Percentiles rank a stretch among this genome's conserved stretches.
phyloP scores from a whole-genome alignment of 1,140 invertebrate species.

The Subanguina moxae region DNA sequence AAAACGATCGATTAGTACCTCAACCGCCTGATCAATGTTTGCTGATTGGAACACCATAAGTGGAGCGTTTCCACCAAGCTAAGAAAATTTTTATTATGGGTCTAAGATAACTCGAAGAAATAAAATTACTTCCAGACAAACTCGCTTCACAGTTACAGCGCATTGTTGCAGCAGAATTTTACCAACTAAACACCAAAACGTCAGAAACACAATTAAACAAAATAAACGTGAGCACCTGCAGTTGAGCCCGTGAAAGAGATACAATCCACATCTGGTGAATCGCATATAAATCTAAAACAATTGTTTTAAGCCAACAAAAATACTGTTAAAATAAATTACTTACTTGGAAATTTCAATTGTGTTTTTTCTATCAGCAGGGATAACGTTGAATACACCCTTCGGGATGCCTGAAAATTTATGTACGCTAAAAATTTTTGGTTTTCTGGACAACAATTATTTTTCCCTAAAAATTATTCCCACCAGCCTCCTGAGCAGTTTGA shows the following conservation, averaged over 20 bases:
- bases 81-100: too few species aligned
- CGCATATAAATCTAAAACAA: conserved; percentile 67
- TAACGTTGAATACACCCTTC: conserved; percentile 76
- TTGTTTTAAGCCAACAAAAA: too few species aligned
- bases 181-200: conserved; percentile 60
- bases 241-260: conserved; percentile 81
- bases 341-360: conserved; percentile 76
- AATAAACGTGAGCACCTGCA: conserved; percentile 1
- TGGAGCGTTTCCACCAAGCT: conserved; percentile 91
- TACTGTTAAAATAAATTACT: too few species aligned
- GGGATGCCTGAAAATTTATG: conserved; percentile 61
- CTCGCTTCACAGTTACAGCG: conserved; percentile 78
- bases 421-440: too few species aligned
- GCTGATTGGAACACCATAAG: conserved; percentile 93
- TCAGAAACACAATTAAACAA: neutral
- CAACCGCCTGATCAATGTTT: conserved; percentile 79
- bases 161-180: conserved; percentile 75
- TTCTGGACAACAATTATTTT: too few species aligned
- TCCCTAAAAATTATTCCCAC: too few species aligned
- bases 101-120: too few species aligned
- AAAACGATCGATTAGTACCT: conserved; percentile 22
- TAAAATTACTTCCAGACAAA: conserved; percentile 71
- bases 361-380: conserved; percentile 75
- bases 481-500: conserved; percentile 46
- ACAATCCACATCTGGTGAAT: conserved; percentile 75